These are phyloP conservation scores for Drosophila nigricruria DNA, from an alignment of 2,888 invertebrate species.

Conservation along the genomic window DNA sequence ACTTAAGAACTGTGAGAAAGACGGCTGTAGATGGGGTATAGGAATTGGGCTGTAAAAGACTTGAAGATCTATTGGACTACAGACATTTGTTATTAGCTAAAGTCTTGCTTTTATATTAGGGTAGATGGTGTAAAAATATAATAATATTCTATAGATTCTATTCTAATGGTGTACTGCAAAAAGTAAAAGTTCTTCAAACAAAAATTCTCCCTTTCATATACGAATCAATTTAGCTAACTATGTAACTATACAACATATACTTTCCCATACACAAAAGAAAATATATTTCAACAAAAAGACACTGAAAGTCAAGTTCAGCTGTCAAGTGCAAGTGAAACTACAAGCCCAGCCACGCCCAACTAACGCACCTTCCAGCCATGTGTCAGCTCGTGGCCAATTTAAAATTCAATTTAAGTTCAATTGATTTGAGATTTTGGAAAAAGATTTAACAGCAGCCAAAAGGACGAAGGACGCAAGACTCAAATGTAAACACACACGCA, in stretches of 20 bases:
- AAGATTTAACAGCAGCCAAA: constrained; percentile 45
- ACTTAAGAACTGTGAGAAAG: neutral
- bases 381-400: constrained; percentile 65
- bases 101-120: too few relatives aligned
- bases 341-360: constrained; percentile 54
- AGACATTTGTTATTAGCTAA: too few relatives aligned
- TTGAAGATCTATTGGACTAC: too few relatives aligned
- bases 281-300: neutral
- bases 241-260: neutral
- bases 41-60: neutral
- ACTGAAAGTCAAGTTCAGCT: constrained; percentile 10
- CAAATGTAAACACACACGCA: constrained; percentile 1
- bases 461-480: constrained; percentile 9
- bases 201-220: neutral
- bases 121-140: too few relatives aligned
- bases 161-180: too few relatives aligned
- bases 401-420: constrained; percentile 77
- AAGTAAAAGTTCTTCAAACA: too few relatives aligned
- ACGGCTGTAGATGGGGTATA: neutral
- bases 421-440: constrained; percentile 67
- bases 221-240: neutral
- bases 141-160: too few relatives aligned
- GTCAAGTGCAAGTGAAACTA: constrained; percentile 60
- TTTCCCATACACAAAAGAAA: neutral
- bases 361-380: constrained; percentile 13